These are phyloP conservation scores for Spinus olivaceus DNA, from an alignment of 2,797 vertebrate genomes.

Conservation along the genomic window DNA sequence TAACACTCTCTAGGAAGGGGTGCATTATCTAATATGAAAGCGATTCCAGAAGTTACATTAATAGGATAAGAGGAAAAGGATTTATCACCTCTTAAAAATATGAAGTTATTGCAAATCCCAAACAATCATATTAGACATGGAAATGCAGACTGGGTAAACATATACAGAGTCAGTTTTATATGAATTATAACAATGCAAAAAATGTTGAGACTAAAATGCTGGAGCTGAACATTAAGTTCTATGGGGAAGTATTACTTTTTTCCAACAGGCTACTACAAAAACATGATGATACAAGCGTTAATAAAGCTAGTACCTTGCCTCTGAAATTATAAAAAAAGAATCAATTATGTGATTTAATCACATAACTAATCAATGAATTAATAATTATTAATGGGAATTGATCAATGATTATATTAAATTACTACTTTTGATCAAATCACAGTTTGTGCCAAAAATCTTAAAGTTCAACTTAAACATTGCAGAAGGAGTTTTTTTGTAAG, in stretches of 20 bases:
- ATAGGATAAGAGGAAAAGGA: background rate
- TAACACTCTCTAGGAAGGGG: background rate
- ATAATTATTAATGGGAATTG: background rate
- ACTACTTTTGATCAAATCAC: background rate
- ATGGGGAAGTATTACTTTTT: background rate
- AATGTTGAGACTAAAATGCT: rapidly evolving
- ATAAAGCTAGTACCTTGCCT: background rate
- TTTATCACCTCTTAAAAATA: background rate
- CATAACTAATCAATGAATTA: background rate
- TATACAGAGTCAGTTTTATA: background rate
- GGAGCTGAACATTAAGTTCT: background rate
- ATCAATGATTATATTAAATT: background rate
- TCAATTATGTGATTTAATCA: background rate
- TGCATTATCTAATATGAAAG: background rate
- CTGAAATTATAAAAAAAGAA: background rate
- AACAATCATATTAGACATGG: background rate
- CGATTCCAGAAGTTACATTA: background rate
- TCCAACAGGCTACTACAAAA: background rate
- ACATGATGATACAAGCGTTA: background rate
- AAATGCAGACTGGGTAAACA: background rate
- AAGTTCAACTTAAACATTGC: background rate
- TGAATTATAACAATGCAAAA: background rate
- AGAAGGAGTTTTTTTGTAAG: background rate
- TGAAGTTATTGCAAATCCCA: background rate
- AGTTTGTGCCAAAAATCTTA: background rate